phyloP scores from a whole-genome alignment of 1,140 invertebrate species.

The Ephestia elutella region DNA sequence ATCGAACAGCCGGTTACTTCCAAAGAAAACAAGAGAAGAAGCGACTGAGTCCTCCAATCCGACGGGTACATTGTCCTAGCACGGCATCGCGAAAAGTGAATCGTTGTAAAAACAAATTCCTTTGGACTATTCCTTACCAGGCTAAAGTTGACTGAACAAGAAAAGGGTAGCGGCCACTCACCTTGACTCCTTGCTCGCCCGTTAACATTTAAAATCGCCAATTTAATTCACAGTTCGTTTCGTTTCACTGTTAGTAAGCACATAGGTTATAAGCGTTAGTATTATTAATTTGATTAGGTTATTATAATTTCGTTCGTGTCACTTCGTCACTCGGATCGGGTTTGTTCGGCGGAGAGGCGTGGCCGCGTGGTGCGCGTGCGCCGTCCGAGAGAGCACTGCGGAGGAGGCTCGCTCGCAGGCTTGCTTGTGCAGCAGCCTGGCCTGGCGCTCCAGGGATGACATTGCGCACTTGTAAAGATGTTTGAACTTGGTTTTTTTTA shows the following conservation, averaged over 20 bases:
- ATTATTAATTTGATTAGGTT: background rate
- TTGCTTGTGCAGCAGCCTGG: constrained; percentile 11
- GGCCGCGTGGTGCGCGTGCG: constrained; percentile 39
- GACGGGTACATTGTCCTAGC: too few relatives aligned
- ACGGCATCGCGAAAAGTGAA: too few relatives aligned
- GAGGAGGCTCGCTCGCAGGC: constrained; percentile 3
- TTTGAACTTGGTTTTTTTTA: too few relatives aligned
- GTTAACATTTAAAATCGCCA: background rate
- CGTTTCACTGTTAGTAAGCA: constrained; percentile 1
- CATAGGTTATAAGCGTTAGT: background rate
- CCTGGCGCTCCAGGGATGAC: constrained; percentile 7
- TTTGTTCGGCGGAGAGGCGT: constrained; percentile 24
- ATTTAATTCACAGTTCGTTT: background rate
- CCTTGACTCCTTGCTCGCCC: background rate
- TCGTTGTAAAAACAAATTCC: too few relatives aligned
- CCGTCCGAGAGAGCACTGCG: constrained; percentile 56
- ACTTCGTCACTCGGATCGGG: background rate
- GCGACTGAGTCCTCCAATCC: too few relatives aligned
- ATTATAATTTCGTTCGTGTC: background rate
- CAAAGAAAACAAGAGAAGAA: too few relatives aligned
- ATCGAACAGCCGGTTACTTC: too few relatives aligned
- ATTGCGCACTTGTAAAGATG: too few relatives aligned
- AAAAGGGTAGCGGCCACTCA: background rate
- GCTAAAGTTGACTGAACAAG: background rate
- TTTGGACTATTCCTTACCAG: background rate